Percentiles rank a stretch among this genome's conserved stretches.
Conservation (phyloP, 64 coral and sea anemone species). For the Montipora foliosa region DNA sequence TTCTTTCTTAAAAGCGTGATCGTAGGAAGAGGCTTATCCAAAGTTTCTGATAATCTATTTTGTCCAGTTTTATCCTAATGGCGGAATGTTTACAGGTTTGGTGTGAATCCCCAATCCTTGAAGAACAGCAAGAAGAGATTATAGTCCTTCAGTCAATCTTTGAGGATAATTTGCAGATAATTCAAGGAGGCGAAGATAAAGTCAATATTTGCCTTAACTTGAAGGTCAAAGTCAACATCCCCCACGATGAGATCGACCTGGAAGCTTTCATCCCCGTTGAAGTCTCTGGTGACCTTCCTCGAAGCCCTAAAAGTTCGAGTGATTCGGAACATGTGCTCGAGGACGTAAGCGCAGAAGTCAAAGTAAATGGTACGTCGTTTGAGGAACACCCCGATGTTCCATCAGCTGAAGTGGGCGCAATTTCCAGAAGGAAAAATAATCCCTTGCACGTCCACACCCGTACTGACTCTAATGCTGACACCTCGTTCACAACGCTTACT, state of each 20-base stretch:
- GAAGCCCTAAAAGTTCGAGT: neutral
- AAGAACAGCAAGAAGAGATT: slow-evolving; percentile 86
- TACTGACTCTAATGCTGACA: neutral
- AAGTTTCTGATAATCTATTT: neutral
- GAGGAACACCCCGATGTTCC: neutral
- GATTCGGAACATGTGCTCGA: neutral
- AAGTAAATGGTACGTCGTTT: neutral
- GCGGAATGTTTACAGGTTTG: slow-evolving; percentile 57
- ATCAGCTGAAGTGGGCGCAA: neutral
- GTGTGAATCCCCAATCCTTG: slow-evolving; percentile 7
- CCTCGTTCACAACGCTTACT: neutral
- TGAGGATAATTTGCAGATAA: slow-evolving; percentile 57
- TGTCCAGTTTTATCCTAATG: neutral
- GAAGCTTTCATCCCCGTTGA: slow-evolving; percentile 78
- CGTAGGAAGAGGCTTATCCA: neutral
- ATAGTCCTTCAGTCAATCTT: slow-evolving; percentile 83
- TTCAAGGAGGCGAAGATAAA: slow-evolving; percentile 12
- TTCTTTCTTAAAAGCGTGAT: too few relatives aligned
- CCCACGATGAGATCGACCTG: slow-evolving; percentile 60
- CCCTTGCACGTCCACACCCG: neutral
- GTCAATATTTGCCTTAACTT: slow-evolving; percentile 73
- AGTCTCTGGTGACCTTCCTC: neutral
- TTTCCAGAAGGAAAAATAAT: neutral
- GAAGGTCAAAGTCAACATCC: slow-evolving; percentile 57
- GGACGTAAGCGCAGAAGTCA: neutral